These are phyloP conservation scores for Petaurus breviceps DNA, from an alignment of 2,113 vertebrate species.

Conservation along the genomic window DNA sequence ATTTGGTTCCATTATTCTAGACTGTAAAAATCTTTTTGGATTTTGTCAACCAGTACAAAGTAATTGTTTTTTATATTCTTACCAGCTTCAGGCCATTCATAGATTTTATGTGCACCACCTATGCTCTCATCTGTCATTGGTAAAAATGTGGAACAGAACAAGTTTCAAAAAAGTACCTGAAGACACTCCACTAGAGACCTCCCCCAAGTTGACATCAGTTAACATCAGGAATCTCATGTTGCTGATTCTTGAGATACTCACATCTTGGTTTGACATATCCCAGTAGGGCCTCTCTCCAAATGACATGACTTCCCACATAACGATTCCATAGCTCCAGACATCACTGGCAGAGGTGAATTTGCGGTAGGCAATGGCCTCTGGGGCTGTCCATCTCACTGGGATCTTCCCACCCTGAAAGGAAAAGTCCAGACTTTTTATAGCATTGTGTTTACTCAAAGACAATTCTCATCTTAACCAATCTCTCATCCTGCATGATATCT, in stretches of 20 bases:
- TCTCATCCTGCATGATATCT: too few relatives aligned
- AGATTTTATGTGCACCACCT: not conserved
- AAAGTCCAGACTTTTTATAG: not conserved
- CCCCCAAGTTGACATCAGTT: not conserved
- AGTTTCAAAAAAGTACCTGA: not conserved
- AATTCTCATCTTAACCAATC: not conserved
- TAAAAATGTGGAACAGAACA: not conserved
- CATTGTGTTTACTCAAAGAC: not conserved
- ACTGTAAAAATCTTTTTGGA: not conserved
- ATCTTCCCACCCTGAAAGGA: conserved; percentile 87
- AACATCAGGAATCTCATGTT: not conserved
- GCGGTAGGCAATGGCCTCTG: conserved; percentile 89
- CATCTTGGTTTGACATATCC: conserved; percentile 92
- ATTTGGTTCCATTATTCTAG: not conserved
- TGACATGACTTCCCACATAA: conserved; percentile 92
- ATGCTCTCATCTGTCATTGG: not conserved
- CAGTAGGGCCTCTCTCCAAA: conserved; percentile 90
- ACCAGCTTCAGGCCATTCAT: not conserved
- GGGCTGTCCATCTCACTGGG: conserved; percentile 88
- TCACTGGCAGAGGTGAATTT: conserved; percentile 90
- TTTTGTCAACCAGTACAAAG: not conserved
- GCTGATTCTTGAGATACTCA: conserved; percentile 76
- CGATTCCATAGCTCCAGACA: conserved; percentile 89
- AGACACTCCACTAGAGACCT: not conserved
- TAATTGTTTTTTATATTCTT: not conserved